Evolutionary conservation across 2,113 vertebrate genomes (phyloP).

Genomic region (Natator depressus): DNA sequence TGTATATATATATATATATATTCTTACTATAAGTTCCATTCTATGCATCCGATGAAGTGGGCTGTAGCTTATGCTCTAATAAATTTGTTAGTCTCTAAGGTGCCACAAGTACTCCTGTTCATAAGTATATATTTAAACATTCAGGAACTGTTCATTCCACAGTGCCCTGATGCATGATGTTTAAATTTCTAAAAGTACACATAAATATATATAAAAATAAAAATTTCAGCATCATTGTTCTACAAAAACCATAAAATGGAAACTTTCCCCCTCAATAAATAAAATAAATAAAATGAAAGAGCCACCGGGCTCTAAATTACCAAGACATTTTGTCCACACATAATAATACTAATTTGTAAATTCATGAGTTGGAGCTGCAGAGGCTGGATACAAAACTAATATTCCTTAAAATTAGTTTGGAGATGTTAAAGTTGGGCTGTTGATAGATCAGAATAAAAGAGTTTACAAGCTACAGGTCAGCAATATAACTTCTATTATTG

Average conservation of each 20-base stretch:
- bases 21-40: no score
- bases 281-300: background rate
- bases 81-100: no score
- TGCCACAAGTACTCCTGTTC: no score
- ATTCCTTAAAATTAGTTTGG: background rate
- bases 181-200: background rate
- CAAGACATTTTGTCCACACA: background rate
- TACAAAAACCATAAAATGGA: background rate
- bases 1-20: no score
- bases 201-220: no score
- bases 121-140: background rate
- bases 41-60: no score
- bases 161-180: background rate
- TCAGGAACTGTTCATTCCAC: background rate
- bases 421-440: background rate
- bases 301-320: background rate
- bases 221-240: background rate
- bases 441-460: background rate
- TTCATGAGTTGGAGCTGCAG: background rate
- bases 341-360: background rate
- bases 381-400: background rate
- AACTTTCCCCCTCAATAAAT: conserved; percentile 1
- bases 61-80: no score
- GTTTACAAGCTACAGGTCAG: background rate
- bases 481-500: background rate